These are phyloP conservation scores for Sinella curviseta DNA, from an alignment of 1,140 invertebrate species.

Conservation along the genomic window DNA sequence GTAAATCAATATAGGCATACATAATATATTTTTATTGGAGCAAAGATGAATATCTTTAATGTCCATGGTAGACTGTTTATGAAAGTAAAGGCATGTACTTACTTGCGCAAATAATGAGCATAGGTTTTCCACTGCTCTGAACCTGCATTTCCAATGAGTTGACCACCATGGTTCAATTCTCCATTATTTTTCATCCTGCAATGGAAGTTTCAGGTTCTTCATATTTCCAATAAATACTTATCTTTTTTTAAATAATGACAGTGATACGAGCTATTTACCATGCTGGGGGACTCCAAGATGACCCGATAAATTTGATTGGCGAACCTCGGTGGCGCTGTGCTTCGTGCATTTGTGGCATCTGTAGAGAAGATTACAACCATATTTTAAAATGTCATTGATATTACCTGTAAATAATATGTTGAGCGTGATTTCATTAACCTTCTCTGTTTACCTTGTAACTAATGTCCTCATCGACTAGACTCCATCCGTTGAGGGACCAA, in stretches of 20 bases:
- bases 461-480: conserved; percentile 66
- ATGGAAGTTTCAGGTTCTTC: too few species aligned
- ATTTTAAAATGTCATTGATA: not conserved
- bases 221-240: too few species aligned
- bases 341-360: conserved; percentile 37
- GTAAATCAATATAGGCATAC: conserved; percentile 12
- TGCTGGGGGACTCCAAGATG: conserved; percentile 11
- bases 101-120: conserved; percentile 44
- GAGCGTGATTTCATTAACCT: too few species aligned
- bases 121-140: conserved; percentile 38
- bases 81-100: not conserved
- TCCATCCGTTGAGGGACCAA: conserved; percentile 65
- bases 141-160: conserved; percentile 31
- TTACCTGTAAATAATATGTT: not conserved
- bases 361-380: not conserved
- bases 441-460: conserved; percentile 62
- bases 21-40: too few species aligned
- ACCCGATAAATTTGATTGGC: conserved; percentile 16
- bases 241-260: not conserved
- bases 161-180: conserved; percentile 43
- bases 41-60: too few species aligned
- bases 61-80: too few species aligned
- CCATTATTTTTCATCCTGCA: conserved; percentile 33
- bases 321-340: conserved; percentile 20
- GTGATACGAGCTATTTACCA: not conserved